phyloP scores from a whole-genome alignment of 2,888 invertebrate genomes.

The Smittia aterrima region DNA sequence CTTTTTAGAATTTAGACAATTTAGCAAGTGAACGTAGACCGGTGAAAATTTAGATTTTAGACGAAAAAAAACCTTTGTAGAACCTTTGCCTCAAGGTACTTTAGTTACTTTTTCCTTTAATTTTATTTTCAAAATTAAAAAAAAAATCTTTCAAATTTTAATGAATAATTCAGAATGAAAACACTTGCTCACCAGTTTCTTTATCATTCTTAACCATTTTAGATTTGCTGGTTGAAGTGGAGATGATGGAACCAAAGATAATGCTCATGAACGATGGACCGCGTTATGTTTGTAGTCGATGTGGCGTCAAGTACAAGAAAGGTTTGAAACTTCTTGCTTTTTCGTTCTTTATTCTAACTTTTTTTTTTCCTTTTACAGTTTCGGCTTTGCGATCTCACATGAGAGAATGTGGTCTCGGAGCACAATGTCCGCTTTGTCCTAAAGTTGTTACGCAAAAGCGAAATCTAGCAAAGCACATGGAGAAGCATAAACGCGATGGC shows the following conservation, averaged over 20 bases:
- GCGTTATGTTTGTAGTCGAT: conserved; percentile 46
- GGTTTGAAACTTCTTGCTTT: conserved; percentile 4
- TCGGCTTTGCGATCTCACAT: conserved; percentile 46
- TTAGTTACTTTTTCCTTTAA: neutral
- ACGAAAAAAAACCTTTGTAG: conserved; percentile 4
- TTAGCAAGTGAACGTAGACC: neutral
- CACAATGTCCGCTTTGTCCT: conserved; percentile 46
- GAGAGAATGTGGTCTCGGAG: conserved; percentile 47
- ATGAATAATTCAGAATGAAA: no score
- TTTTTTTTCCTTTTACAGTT: neutral
- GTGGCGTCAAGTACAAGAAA: conserved; percentile 47
- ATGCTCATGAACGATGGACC: conserved; percentile 46
- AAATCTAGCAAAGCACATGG: conserved; percentile 47
- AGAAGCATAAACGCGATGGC: conserved; percentile 44
- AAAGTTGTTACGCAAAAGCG: conserved; percentile 47
- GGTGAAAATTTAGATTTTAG: neutral
- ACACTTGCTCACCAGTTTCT: neutral
- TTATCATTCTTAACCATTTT: conserved; percentile 17
- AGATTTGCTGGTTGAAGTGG: conserved; percentile 5
- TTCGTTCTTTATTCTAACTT: neutral
- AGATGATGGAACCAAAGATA: conserved; percentile 43
- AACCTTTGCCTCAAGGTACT: neutral
- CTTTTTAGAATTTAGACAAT: neutral
- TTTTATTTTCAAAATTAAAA: neutral
- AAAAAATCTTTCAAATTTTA: neutral